Conservation (phyloP, 2,797 vertebrate genomes). For the Toxotes lorentzi region DNA sequence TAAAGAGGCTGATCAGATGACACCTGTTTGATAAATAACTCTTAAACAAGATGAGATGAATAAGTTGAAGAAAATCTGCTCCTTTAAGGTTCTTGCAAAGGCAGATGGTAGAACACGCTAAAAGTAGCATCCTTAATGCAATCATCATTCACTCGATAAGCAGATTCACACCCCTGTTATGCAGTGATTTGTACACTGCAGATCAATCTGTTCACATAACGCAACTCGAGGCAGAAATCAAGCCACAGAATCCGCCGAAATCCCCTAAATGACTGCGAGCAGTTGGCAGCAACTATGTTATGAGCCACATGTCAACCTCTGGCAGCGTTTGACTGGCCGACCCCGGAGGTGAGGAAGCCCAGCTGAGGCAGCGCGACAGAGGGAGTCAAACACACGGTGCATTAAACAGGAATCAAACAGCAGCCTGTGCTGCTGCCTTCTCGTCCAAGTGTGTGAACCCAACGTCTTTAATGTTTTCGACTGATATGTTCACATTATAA, state of each 20-base stretch:
- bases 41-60: neutral
- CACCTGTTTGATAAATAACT: conserved; percentile 9
- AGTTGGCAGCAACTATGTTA: conserved; percentile 22
- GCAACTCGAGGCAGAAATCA: conserved; percentile 17
- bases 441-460: neutral
- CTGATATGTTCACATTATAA: conserved; percentile 9
- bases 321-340: conserved; percentile 22
- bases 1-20: conserved; percentile 3
- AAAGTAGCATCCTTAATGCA: conserved; percentile 39
- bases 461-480: neutral
- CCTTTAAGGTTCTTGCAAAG: neutral
- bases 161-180: conserved; percentile 38
- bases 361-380: conserved; percentile 26
- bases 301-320: conserved; percentile 36
- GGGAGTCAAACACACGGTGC: conserved; percentile 18
- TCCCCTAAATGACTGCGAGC: conserved; percentile 20
- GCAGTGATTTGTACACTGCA: conserved; percentile 26
- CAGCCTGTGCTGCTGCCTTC: conserved; percentile 15
- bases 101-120: conserved; percentile 59
- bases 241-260: conserved; percentile 25
- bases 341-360: conserved; percentile 39
- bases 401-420: conserved; percentile 49
- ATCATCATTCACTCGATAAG: conserved; percentile 39
- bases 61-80: neutral
- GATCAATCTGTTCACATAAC: conserved; percentile 61